Base-by-base conservation (phyloP, 35 echinoderm and acorn worm species). In the Apostichopus japonicus region DNA sequence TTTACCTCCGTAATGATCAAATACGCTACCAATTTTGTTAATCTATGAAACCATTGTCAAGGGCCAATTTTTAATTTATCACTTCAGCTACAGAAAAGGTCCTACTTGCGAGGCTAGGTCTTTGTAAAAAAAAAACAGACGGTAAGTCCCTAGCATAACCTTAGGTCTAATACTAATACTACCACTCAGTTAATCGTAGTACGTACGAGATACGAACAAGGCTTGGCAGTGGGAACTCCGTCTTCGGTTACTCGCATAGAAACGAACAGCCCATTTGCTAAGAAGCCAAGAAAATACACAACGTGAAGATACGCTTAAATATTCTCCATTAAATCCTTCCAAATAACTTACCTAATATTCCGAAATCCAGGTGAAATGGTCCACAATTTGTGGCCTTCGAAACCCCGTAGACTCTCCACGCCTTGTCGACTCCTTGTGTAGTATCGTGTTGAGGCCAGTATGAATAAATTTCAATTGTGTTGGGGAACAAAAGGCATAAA, bases 391-490 rank as follows among this genome's bases (percentile, higher is more conserved):
- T 84, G 54, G 81, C 81, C 81, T 84, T 7, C 81, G 56, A 54
- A 23, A 44, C 33, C 81, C 81, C 81, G 16, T 51, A 51, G 81
- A 84, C 56, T 84, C 81, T 84, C 81, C 81, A 84, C 81, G 56
- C 81, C 81, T 84, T 24, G 81, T 84, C n/a, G 53, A 53, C 53
- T 84, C 81, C 54, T 58, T 57, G 53, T 84, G 81, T 59, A 58
- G 54, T 84, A 58, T 59, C n/a, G 54, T 84, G 54, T 58, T 57
- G 54, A 84, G 81, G 81, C 54, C 81, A 84, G 55, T 84, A 84
- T 84, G 81, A 84, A 84, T 84, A 84, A 84, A 84, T 57, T 84
- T 84, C 81, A 84, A 84, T 84, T 84, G 81, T 84, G 81, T 84
- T 72, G 59, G 24, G 86, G 86, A 89, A 89, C 86, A 89, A 89